Percentiles rank a stretch among this genome's conserved stretches.
Evolutionary conservation across 2,797 vertebrate species (phyloP).

Genomic region (Siniperca obscura): DNA sequence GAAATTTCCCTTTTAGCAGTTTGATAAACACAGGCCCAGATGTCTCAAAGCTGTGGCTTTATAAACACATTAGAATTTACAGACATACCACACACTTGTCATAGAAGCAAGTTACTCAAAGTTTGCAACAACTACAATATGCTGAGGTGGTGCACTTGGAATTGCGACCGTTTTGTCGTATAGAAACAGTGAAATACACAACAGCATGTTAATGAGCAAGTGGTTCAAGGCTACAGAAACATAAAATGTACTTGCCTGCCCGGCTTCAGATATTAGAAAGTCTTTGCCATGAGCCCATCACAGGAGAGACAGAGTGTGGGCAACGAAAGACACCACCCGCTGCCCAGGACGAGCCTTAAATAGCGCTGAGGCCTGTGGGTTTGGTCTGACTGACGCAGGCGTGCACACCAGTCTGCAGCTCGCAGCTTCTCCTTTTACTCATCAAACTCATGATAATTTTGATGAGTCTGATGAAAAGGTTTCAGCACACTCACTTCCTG

Average conservation of each 20-base stretch:
- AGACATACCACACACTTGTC: background rate
- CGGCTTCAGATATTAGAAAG: slow-evolving; percentile 24
- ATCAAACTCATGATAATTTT: slow-evolving; percentile 12
- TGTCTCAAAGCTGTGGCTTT: background rate
- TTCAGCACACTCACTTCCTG: slow-evolving; percentile 29
- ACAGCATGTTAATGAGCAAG: background rate
- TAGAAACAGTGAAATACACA: background rate
- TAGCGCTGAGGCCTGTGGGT: background rate
- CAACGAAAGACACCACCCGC: background rate
- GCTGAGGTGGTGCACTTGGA: background rate
- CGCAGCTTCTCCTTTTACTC: slow-evolving; percentile 27
- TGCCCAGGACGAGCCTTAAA: slow-evolving; percentile 16
- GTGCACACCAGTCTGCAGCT: too few species aligned
- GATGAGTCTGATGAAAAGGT: slow-evolving; percentile 16
- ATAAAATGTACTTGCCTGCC: slow-evolving; percentile 45
- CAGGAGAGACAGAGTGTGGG: background rate
- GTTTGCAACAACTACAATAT: background rate
- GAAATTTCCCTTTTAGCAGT: background rate
- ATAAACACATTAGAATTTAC: background rate
- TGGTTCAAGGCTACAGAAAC: background rate
- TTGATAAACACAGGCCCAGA: background rate
- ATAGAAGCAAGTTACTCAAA: background rate
- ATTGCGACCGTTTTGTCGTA: too few species aligned
- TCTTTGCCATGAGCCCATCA: background rate
- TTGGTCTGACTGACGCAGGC: slow-evolving; percentile 23